Base-by-base conservation (phyloP, 1,140 invertebrate species). In the Drosophila rhopaloa region DNA sequence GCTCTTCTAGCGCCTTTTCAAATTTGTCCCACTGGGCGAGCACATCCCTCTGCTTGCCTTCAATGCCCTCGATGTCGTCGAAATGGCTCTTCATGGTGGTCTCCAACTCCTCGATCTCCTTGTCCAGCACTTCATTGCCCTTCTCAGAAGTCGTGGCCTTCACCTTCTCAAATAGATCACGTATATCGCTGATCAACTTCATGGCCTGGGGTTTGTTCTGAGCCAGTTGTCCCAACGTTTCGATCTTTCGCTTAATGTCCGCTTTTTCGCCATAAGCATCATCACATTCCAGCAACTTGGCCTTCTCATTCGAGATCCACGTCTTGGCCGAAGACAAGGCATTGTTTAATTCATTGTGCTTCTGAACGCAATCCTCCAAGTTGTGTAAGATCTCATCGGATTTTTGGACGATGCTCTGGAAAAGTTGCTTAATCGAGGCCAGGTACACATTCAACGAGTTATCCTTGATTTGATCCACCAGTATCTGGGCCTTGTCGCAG, bases 381-480 rank as follows among this genome's bases (percentile, higher is more conserved):
- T 97, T 97, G 47, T 96, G 95, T 47, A 98, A 93, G 4, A 98
- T 93, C 81, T 97, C 96, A 92, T 97, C 95, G 1, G 97, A 98
- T 91, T 97, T 98, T 0, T 95, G 93, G 1, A 97, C 97, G 77
- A 98, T 97, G 80, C 96, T 96, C 73, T 96, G 94, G 93, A 98
- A 99, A 13, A 98, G 93, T 85, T 96, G 95, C 85, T 97, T 97
- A 6, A 98, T 97, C 0, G 97, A 98, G 79, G 97, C 95, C 1
- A 98, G 93, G 91, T 97, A 98, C 5, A 96, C 94, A 91, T 97
- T 96, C 48, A 98, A 91, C 1, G 96, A 96, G 44, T 95, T 96
- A 81, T 98, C 97, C 90, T 97, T 96, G 4, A 97, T 98, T 93
- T 98, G 96, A 91, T 98, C 96, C 8, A 98, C 96, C 27, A 99